Conservation (phyloP, 1,140 invertebrate genomes). For the Drosophila biarmipes region DNA sequence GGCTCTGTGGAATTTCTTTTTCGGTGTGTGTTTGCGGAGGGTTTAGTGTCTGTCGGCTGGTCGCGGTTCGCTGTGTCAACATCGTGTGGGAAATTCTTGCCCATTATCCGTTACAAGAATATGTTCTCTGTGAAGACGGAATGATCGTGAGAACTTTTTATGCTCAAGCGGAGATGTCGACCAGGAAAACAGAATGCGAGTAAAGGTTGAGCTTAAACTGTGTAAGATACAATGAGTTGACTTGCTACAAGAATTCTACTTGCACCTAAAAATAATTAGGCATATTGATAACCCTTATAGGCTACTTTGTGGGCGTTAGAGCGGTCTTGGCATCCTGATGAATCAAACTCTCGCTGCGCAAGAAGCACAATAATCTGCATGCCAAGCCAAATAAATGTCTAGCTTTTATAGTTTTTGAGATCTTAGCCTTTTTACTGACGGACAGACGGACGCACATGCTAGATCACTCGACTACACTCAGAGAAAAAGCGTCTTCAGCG, state of each 20-base stretch:
- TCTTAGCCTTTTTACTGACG: too few relatives aligned
- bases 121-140: conserved; percentile 3
- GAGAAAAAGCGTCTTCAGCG: too few relatives aligned
- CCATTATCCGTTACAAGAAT: conserved; percentile 61
- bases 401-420: too few relatives aligned
- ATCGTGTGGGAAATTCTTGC: conserved; percentile 57
- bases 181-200: conserved; percentile 57
- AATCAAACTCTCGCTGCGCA: too few relatives aligned
- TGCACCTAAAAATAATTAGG: not conserved
- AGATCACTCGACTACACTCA: too few relatives aligned
- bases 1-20: conserved; percentile 10
- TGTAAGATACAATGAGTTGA: not conserved
- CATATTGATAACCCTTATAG: too few relatives aligned
- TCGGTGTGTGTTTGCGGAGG: conserved; percentile 28
- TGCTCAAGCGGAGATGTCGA: conserved; percentile 12
- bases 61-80: conserved; percentile 54
- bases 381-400: too few relatives aligned
- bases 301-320: too few relatives aligned
- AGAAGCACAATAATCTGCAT: too few relatives aligned
- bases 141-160: conserved; percentile 67
- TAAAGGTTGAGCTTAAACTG: conserved; percentile 5
- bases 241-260: not conserved
- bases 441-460: too few relatives aligned
- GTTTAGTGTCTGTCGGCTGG: conserved; percentile 19
- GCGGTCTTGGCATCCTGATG: too few relatives aligned